These are phyloP conservation scores for Falco rusticolus DNA, from an alignment of 2,797 vertebrate genomes.

Conservation along the genomic window DNA sequence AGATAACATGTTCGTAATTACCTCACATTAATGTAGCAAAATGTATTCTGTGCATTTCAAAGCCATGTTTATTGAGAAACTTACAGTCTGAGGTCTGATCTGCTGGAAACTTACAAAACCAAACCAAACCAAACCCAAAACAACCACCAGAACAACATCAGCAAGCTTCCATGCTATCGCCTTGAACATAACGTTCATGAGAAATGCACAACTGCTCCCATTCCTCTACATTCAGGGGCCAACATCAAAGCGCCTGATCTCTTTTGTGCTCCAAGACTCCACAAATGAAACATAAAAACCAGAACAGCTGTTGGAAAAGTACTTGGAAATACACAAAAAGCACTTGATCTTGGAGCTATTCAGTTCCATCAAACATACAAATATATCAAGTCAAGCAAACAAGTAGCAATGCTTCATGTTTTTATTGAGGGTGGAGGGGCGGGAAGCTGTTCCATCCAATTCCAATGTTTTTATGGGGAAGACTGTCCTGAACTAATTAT, in stretches of 20 bases:
- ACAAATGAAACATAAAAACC: neutral
- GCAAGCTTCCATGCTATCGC: neutral
- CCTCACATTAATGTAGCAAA: neutral
- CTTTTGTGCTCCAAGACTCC: neutral
- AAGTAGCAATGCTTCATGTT: neutral
- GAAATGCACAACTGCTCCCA: neutral
- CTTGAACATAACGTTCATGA: fast-evolving
- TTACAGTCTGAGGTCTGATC: neutral
- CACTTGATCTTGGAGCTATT: neutral
- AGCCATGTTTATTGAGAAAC: neutral
- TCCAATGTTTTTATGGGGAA: neutral
- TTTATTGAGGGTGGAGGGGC: neutral
- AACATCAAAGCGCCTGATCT: neutral
- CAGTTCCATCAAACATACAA: neutral
- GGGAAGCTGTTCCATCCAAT: neutral
- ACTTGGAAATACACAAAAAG: neutral
- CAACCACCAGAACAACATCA: neutral
- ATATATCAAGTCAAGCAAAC: neutral
- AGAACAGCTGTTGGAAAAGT: neutral
- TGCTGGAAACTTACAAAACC: neutral
- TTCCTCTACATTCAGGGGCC: neutral
- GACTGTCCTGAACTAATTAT: neutral
- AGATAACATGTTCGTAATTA: neutral
- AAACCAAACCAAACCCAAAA: neutral
- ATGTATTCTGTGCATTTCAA: neutral